phyloP scores from a whole-genome alignment of 1,140 invertebrate species.

The Lasaia peninsularis region DNA sequence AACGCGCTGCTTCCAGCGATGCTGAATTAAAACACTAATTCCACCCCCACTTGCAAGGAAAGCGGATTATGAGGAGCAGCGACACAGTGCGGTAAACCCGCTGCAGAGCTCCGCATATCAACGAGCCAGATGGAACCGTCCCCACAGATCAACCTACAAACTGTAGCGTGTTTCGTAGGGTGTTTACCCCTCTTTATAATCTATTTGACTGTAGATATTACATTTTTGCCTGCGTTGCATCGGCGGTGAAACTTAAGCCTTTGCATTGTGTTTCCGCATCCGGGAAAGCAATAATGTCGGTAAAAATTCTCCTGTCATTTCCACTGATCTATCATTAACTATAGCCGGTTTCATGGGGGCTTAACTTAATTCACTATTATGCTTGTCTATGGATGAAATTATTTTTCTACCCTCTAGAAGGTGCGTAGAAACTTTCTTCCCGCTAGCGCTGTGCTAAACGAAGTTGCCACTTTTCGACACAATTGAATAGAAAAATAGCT shows the following conservation, averaged over 20 bases:
- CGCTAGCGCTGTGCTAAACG: too few species aligned
- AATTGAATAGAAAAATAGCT: too few species aligned
- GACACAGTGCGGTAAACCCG: slow-evolving; percentile 31
- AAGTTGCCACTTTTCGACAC: too few species aligned
- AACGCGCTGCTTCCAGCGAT: slow-evolving; percentile 20
- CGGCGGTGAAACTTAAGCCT: not conserved
- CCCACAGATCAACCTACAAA: slow-evolving; percentile 16
- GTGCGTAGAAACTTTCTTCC: too few species aligned
- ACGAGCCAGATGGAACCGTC: slow-evolving; percentile 28
- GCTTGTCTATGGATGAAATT: too few species aligned
- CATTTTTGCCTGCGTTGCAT: slow-evolving; percentile 2
- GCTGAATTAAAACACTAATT: slow-evolving; percentile 31
- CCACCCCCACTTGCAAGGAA: slow-evolving; percentile 24
- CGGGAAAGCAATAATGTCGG: too few species aligned
- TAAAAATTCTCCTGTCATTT: too few species aligned
- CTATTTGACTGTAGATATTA: slow-evolving; percentile 10
- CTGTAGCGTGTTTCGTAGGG: slow-evolving; percentile 3
- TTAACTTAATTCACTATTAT: too few species aligned
- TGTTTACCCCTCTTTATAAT: slow-evolving; percentile 13
- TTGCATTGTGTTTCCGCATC: not conserved
- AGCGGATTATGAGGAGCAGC: slow-evolving; percentile 34
- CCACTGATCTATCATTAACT: too few species aligned
- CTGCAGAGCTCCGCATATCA: slow-evolving; percentile 29
- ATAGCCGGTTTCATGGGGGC: too few species aligned
- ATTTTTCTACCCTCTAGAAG: too few species aligned